These are phyloP conservation scores for Strix uralensis DNA, from an alignment of 2,113 vertebrate genomes.

Conservation along the genomic window DNA sequence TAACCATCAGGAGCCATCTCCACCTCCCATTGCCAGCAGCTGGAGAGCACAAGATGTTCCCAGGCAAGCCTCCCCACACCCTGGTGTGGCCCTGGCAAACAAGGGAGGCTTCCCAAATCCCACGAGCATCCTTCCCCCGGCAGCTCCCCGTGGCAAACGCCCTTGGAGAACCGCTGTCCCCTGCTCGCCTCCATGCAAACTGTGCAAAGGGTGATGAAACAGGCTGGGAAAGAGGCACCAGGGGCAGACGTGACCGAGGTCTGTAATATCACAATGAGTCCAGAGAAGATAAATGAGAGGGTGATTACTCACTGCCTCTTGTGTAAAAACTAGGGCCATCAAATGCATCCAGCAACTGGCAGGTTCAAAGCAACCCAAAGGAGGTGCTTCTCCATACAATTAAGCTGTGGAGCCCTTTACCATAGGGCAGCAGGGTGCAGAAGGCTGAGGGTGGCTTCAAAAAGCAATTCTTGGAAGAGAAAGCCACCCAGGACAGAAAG, in stretches of 20 bases:
- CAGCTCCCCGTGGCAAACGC: neutral
- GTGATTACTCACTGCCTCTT: neutral
- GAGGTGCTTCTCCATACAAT: neutral
- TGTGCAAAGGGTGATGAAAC: neutral
- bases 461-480: neutral
- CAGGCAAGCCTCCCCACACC: neutral
- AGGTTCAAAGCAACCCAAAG: neutral
- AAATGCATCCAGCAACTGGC: neutral
- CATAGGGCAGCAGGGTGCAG: accelerated
- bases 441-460: neutral
- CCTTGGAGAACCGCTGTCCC: accelerated
- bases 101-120: neutral
- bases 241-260: accelerated
- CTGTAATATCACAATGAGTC: neutral
- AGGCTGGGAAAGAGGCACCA: neutral
- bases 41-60: neutral
- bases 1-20: neutral
- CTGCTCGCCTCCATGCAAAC: neutral
- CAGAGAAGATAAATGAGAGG: neutral
- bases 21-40: neutral
- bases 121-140: accelerated
- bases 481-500: neutral
- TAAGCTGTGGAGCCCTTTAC: neutral
- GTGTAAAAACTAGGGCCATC: neutral
- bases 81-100: accelerated